phyloP scores from a whole-genome alignment of 1,140 invertebrate species.

The Lucilia sericata region DNA sequence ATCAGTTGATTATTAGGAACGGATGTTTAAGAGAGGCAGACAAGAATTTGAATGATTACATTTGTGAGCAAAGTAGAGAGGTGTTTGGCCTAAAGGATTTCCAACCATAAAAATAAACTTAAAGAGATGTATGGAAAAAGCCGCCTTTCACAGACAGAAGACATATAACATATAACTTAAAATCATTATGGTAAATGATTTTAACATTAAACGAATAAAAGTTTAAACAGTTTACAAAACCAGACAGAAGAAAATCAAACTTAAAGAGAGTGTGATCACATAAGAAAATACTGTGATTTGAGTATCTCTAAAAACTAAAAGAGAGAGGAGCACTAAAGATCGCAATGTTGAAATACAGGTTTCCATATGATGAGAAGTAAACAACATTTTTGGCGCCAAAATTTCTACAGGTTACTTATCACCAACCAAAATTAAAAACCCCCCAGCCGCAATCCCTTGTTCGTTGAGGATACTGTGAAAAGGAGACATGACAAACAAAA shows the following conservation, averaged over 20 bases:
- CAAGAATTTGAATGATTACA: conserved; percentile 12
- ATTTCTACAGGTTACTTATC: conserved; percentile 37
- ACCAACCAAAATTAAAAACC: background rate
- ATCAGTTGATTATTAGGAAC: conserved; percentile 37
- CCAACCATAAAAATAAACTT: background rate
- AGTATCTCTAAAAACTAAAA: background rate
- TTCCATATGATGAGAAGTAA: background rate
- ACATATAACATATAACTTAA: background rate
- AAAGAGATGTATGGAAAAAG: background rate
- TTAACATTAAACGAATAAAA: background rate
- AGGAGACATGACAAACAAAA: background rate
- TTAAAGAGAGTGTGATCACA: background rate
- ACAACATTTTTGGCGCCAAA: conserved; percentile 35
- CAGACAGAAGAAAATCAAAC: background rate
- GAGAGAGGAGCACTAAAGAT: background rate
- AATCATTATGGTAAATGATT: background rate
- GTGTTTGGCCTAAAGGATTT: conserved; percentile 15
- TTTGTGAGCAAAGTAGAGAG: background rate
- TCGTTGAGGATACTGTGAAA: background rate
- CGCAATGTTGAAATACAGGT: background rate
- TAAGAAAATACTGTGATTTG: background rate
- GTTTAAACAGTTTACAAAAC: background rate
- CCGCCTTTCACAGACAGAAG: background rate
- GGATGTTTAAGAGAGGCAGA: conserved; percentile 16
- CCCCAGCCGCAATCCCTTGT: background rate